Evolutionary conservation across 2,888 invertebrate species (phyloP).

Genomic region (Lochmaea capreae): DNA sequence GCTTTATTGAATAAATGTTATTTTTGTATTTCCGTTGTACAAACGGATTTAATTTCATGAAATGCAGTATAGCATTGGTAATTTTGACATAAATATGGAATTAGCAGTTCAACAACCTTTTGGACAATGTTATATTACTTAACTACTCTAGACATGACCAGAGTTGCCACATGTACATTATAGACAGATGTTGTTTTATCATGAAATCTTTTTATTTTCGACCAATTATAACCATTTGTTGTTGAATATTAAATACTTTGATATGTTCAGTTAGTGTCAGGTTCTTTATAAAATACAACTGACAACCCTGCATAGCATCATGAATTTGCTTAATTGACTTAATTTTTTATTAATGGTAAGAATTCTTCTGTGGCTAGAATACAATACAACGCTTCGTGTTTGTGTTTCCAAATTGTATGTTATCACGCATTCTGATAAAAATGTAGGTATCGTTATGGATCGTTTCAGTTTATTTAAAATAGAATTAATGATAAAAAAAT

Average conservation of each 20-base stretch:
- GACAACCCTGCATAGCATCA: conserved; percentile 3
- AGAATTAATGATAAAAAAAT: neutral
- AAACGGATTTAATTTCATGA: conserved; percentile 32
- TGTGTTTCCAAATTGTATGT: neutral
- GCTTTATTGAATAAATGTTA: conserved; percentile 19
- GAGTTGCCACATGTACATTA: conserved; percentile 3
- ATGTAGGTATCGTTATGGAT: neutral
- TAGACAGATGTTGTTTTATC: neutral
- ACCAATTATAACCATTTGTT: neutral
- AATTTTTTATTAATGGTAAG: conserved; percentile 29
- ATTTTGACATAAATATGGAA: conserved; percentile 45
- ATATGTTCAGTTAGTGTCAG: too few species aligned
- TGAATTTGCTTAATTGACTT: conserved; percentile 29
- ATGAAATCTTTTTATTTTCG: too few species aligned
- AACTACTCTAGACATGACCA: conserved; percentile 31
- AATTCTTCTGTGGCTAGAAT: conserved; percentile 6
- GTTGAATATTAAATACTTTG: too few species aligned
- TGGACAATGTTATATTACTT: conserved; percentile 39
- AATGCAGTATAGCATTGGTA: conserved; percentile 33
- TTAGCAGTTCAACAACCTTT: conserved; percentile 44
- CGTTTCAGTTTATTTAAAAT: neutral
- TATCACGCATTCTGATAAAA: conserved; percentile 4
- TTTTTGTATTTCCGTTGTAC: conserved; percentile 33
- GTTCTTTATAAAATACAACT: neutral
- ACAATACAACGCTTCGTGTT: neutral